Percentiles rank a stretch among this genome's conserved stretches.
These are phyloP conservation scores for Cyprinodon diabolis DNA, from an alignment of 2,797 vertebrate species.

Conservation along the genomic window DNA sequence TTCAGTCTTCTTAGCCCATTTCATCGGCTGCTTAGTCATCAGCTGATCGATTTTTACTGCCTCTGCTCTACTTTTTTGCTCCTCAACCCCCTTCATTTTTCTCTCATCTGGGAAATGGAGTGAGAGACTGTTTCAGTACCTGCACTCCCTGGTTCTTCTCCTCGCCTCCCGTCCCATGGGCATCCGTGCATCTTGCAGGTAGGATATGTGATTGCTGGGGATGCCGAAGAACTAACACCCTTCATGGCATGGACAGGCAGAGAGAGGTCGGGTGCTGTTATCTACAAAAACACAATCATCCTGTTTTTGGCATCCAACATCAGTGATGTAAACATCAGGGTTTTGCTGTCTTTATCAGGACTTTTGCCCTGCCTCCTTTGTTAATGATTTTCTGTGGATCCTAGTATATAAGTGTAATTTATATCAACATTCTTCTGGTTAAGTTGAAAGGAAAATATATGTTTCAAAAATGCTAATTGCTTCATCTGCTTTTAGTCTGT, in stretches of 20 bases:
- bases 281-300: conserved; percentile 6
- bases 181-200: conserved; percentile 83
- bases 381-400: too few species aligned
- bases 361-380: not conserved
- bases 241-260: conserved; percentile 1
- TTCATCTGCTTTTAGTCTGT: not conserved
- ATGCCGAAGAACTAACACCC: not conserved
- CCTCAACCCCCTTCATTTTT: conserved; percentile 1
- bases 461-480: not conserved
- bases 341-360: not conserved
- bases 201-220: conserved; percentile 1
- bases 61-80: conserved; percentile 29
- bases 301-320: conserved; percentile 1
- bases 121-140: conserved; percentile 56
- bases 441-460: not conserved
- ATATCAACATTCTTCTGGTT: not conserved
- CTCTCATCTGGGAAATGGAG: conserved; percentile 58
- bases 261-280: conserved; percentile 22
- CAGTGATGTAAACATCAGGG: not conserved
- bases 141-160: conserved; percentile 46
- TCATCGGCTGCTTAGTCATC: conserved; percentile 21
- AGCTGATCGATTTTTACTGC: conserved; percentile 15
- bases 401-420: not conserved
- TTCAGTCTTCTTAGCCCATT: conserved; percentile 14
- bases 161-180: conserved; percentile 73